Evolutionary conservation across 2,113 vertebrate species (phyloP).

Genomic region (Danionella cerebrum): DNA sequence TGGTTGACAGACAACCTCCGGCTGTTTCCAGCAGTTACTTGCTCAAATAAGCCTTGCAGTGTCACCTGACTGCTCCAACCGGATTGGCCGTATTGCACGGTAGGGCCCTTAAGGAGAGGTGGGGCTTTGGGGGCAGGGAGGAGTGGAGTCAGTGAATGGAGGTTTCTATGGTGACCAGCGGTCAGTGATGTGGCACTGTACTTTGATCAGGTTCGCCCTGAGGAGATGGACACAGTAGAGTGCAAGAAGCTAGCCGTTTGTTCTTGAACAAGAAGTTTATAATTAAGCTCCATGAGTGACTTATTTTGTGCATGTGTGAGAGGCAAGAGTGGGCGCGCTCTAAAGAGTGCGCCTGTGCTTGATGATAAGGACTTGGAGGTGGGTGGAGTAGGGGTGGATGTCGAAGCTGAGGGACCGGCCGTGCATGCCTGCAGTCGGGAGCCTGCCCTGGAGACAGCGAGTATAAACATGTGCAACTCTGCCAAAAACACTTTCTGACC

Average conservation of each 20-base stretch:
- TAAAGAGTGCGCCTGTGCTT: conserved; percentile 12
- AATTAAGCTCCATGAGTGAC: conserved; percentile 24
- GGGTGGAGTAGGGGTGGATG: conserved; percentile 1
- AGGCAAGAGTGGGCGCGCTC: not conserved
- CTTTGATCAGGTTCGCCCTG: conserved; percentile 33
- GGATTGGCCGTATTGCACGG: conserved; percentile 29
- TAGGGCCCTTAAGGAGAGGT: not conserved
- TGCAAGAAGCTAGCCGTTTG: not conserved
- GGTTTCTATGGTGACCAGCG: conserved; percentile 38
- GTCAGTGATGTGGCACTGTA: conserved; percentile 41
- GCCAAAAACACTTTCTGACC: conserved; percentile 34
- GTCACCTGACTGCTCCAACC: conserved; percentile 19
- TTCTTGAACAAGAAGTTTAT: conserved; percentile 12
- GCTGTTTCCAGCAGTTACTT: conserved; percentile 23
- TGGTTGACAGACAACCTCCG: conserved; percentile 12
- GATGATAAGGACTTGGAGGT: conserved; percentile 7
- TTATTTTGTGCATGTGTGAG: not conserved
- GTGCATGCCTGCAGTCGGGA: not conserved
- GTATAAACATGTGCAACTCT: conserved; percentile 2
- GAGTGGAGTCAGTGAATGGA: conserved; percentile 13
- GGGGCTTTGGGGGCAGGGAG: not conserved
- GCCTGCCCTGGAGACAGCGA: conserved; percentile 2
- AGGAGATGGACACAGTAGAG: conserved; percentile 3
- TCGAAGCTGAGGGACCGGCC: not conserved
- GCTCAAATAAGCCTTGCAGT: not conserved